Evolutionary conservation across 2,113 vertebrate species (phyloP).

Genomic region (Neomonachus schauinslandi): DNA sequence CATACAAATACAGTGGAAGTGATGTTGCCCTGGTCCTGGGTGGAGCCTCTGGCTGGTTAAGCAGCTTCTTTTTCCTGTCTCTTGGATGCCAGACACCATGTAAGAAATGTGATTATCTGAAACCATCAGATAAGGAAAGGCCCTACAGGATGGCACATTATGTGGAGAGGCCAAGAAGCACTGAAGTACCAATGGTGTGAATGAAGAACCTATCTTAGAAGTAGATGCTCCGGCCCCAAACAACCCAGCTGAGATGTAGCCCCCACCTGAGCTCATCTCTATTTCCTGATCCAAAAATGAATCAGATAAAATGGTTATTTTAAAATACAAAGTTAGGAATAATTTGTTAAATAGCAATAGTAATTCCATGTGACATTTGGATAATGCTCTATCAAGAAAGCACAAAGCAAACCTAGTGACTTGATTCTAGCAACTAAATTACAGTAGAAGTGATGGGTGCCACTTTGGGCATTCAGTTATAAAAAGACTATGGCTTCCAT

Average conservation of each 20-base stretch:
- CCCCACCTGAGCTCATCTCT: not conserved
- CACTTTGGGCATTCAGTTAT: not conserved
- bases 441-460: not conserved
- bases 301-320: not conserved
- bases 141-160: not conserved
- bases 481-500: not conserved
- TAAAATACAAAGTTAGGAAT: not conserved
- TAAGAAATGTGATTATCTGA: not conserved
- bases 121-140: not conserved
- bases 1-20: not conserved
- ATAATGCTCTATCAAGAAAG: not conserved
- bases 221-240: not conserved
- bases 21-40: not conserved
- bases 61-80: not conserved
- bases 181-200: not conserved
- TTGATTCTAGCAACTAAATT: not conserved
- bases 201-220: not conserved
- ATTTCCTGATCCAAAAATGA: not conserved
- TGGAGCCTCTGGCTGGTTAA: not conserved
- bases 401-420: not conserved
- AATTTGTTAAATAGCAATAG: not conserved
- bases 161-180: not conserved
- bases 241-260: not conserved
- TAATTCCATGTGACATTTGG: not conserved
- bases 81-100: not conserved